Evolutionary conservation across 1,140 invertebrate genomes (phyloP), one percentile per base, ranked within the genome.

Genomic region (Bradynema listronoti): DNA sequence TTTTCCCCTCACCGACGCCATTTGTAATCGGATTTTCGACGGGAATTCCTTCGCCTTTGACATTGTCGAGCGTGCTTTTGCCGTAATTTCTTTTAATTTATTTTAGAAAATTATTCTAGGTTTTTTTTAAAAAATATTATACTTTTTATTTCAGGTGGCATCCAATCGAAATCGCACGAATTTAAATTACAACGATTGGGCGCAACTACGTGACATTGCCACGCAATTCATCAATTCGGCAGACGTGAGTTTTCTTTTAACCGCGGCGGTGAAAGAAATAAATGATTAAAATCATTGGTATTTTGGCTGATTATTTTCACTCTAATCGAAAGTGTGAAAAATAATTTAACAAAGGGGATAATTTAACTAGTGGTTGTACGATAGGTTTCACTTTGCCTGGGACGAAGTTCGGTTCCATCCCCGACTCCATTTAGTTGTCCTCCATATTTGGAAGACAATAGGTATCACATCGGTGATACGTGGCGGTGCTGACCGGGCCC

Each of bases 1-100:
- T 16, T 57, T 49, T 30, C 56, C 50, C 34, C 34, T 49, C 24
- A 11, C 30, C 29, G 56, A 62, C 19, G 60, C 63, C 24, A 45
- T 63, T 22, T 34, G 42, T 16, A 64, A 67, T 32, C 30, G 61
- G 33, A 56, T 63, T 30, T 66, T 63, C 33, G 61, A 66, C 25
- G 61, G 61, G 22, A 56, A 63, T 11, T 51, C 49, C 22, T 63
- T 65, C 24, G 47, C 61, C 3, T 63, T 63, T 66, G 61, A 63
- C 27, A 43, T 63, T 6, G 61, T 63, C 1, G 19, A 19, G n/a
- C 27, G 61, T 39, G 63, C 61, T 16, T 41, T 63, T 32, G 61
- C 64, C 43, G 56, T 49, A 32, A n/a, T n/a, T 4, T 4, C 24
- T 19, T 56, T 45, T 27, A 56, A 1, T 16, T 1, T 47, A 33